Evolutionary conservation across 2,113 vertebrate genomes (phyloP), one percentile per base, ranked within the genome.

Genomic region (Pycnonotus jocosus): DNA sequence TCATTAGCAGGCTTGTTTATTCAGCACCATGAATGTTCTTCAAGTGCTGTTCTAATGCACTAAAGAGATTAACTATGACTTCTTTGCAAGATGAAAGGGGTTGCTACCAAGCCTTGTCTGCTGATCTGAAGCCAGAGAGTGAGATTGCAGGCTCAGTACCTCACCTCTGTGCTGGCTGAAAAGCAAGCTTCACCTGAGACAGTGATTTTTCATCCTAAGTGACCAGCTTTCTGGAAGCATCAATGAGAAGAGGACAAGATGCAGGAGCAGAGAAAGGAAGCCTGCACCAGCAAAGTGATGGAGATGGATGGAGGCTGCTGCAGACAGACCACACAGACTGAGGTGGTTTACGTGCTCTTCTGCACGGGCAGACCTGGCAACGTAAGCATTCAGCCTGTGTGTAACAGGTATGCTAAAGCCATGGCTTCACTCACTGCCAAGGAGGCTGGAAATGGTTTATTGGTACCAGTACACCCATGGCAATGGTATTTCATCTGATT

Each of bases 331-430:
- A 30, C 37, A 11, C 35, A 60, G 57, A 42, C 37, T 77, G 27
- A 73, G 31, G 14, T 14, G 33, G n/a, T 17, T 84, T 19, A 84
- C 0, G 0, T 25, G 25, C 35, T 38, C 4, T 3, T 62, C 35
- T 81, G 42, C 54, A 57, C 0, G 0, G 51, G 64, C 65, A 71
- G 38, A 31, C 4, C 1, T 18, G 33, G 23, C 33, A 31, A 25
- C 0, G 9, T 6, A 12, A 71, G 23, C 9, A 20, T 7, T 9
- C 24, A 28, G 47, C 3, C 27, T 58, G 20, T 44, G 44, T 42
- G 21, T 9, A 24, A 54, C 1, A 7, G 18, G 6, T 4, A 15
- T 10, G 38, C 22, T 78, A 60, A 60, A 64, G n/a, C 33, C 45
- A 18, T 3, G 12, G 15, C 21, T 86, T 54, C 8, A 19, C 18